Conservation (phyloP, 2,797 vertebrate species). For the Champsocephalus esox region DNA sequence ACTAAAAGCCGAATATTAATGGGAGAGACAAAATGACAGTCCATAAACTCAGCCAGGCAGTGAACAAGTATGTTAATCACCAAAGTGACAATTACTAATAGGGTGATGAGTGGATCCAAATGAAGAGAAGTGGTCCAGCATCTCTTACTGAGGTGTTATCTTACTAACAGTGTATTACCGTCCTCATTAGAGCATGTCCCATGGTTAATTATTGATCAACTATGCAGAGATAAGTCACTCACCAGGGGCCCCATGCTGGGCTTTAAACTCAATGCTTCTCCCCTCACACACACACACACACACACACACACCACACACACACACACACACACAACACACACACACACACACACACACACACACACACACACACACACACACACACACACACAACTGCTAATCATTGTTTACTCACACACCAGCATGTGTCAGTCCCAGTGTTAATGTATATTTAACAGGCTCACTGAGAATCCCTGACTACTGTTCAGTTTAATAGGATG, state of each 20-base stretch:
- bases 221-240: conserved; percentile 78
- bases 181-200: conserved; percentile 81
- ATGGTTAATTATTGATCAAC: conserved; percentile 84
- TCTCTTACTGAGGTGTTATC: conserved; percentile 69
- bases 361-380: conserved; percentile 10
- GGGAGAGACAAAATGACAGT: conserved; percentile 7
- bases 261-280: conserved; percentile 47
- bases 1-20: neutral
- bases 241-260: conserved; percentile 65
- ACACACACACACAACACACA: too few relatives aligned
- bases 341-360: conserved; percentile 22
- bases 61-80: conserved; percentile 52
- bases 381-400: conserved; percentile 35
- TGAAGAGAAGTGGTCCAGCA: conserved; percentile 61
- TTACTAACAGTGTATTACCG: conserved; percentile 75
- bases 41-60: conserved; percentile 22
- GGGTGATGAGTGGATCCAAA: conserved; percentile 66
- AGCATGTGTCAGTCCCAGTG: conserved; percentile 16
- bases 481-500: conserved; percentile 48
- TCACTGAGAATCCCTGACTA: conserved; percentile 26
- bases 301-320: too few relatives aligned
- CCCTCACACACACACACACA: conserved; percentile 19
- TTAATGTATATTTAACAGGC: conserved; percentile 54
- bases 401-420: conserved; percentile 57
- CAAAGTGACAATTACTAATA: conserved; percentile 61